Conservation (phyloP, 2,888 invertebrate species). For the Acanthacorydalis orientalis region DNA sequence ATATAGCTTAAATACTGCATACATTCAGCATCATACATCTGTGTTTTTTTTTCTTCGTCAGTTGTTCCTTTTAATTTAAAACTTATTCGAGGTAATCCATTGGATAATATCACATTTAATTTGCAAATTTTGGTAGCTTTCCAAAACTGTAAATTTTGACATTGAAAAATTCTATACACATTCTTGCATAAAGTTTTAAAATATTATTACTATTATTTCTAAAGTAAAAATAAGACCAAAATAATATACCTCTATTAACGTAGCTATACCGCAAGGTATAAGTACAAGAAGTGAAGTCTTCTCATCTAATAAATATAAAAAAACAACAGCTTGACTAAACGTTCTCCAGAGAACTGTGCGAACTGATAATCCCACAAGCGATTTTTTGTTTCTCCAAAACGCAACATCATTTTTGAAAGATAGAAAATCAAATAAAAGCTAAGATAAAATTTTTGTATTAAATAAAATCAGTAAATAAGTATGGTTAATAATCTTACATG, state of each 20-base stretch:
- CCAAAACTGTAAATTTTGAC: conserved; percentile 50
- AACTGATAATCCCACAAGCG: conserved; percentile 78
- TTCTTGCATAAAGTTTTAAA: too few relatives aligned
- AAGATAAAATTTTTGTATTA: conserved; percentile 19
- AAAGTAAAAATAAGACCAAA: too few relatives aligned
- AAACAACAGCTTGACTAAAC: conserved; percentile 80
- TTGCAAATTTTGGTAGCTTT: conserved; percentile 87
- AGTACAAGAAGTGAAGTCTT: conserved; percentile 79
- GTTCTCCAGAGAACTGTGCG: conserved; percentile 86
- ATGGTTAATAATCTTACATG: conserved; percentile 57
- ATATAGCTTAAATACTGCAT: conserved; percentile 84
- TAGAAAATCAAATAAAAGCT: conserved; percentile 90
- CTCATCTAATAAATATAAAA: conserved; percentile 83
- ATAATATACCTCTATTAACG: conserved; percentile 81
- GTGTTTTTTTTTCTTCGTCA: conserved; percentile 62
- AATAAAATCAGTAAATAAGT: not conserved
- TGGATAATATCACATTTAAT: conserved; percentile 25
- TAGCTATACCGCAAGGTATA: conserved; percentile 70
- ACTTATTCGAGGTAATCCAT: conserved; percentile 21
- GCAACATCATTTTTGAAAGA: conserved; percentile 96
- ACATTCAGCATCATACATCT: conserved; percentile 76
- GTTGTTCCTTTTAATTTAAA: conserved; percentile 25
- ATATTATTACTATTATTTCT: too few relatives aligned
- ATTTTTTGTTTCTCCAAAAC: conserved; percentile 79
- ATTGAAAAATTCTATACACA: too few relatives aligned